A percentile compares a stretch with the other conserved stretches of the same genome.
These are phyloP conservation scores for Disparrhopalites patrizii DNA, from an alignment of 2,888 invertebrate species.

Conservation along the genomic window DNA sequence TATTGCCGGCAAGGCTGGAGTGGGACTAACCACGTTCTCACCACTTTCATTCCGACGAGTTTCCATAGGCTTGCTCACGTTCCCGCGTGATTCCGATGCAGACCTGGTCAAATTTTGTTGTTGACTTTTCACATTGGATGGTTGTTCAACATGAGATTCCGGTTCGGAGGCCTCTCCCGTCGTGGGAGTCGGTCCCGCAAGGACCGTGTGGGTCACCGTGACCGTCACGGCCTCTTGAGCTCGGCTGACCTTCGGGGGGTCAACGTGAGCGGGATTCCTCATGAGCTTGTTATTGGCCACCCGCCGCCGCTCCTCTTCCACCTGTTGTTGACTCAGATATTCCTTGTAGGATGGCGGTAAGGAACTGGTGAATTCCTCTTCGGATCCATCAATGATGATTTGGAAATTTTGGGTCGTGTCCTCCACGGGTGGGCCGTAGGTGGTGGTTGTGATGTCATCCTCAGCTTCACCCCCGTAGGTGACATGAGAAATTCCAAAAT, in stretches of 20 bases:
- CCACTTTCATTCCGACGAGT: not conserved
- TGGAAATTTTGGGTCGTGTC: slow-evolving; percentile 1
- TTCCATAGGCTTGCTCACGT: not conserved
- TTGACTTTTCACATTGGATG: slow-evolving; percentile 7
- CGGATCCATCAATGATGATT: slow-evolving; percentile 24
- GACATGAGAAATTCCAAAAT: slow-evolving; percentile 32
- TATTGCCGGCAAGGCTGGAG: slow-evolving; percentile 27
- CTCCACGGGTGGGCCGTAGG: slow-evolving; percentile 15
- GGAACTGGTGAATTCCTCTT: slow-evolving; percentile 22
- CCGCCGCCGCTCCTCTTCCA: not conserved
- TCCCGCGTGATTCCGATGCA: too few species aligned
- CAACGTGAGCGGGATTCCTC: not conserved
- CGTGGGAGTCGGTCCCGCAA: not conserved
- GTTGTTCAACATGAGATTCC: not conserved
- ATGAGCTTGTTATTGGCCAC: not conserved
- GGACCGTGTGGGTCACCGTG: slow-evolving; percentile 26
- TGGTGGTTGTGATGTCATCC: slow-evolving; percentile 6
- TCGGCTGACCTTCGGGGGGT: not conserved
- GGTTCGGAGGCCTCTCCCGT: not conserved
- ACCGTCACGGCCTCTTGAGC: slow-evolving; percentile 20
- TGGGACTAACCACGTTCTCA: slow-evolving; percentile 20
- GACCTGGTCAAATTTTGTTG: too few species aligned
- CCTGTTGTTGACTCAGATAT: slow-evolving; percentile 14
- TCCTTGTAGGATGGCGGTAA: slow-evolving; percentile 25
- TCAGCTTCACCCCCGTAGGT: slow-evolving; percentile 8